phyloP scores from a whole-genome alignment of 2,888 invertebrate species.

The Bimastos eiseni region DNA sequence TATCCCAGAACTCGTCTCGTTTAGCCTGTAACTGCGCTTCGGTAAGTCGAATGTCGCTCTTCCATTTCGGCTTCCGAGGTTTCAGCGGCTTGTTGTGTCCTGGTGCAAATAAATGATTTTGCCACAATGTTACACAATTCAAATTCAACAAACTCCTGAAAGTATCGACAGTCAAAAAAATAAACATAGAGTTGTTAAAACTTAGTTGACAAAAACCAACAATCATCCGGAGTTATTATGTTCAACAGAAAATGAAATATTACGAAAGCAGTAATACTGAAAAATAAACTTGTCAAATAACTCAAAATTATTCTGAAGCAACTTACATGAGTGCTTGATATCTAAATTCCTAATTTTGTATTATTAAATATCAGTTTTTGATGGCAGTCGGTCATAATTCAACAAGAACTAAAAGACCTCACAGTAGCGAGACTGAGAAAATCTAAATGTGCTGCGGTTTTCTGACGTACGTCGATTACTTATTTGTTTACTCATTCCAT shows the following conservation, averaged over 20 bases:
- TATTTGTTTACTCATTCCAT: background rate
- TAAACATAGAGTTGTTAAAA: background rate
- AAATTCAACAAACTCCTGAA: background rate
- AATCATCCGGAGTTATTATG: too few species aligned
- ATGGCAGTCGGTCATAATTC: background rate
- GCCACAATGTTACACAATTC: background rate
- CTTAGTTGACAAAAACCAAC: too few species aligned
- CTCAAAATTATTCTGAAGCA: background rate
- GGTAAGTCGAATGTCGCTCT: constrained; percentile 93
- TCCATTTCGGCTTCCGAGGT: constrained; percentile 93
- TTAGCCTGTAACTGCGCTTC: constrained; percentile 91
- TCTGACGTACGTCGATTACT: background rate
- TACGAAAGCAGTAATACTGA: background rate
- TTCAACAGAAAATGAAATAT: too few species aligned
- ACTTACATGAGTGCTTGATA: background rate
- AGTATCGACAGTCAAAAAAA: background rate
- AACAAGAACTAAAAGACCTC: background rate
- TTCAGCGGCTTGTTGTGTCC: constrained; percentile 73
- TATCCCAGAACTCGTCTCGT: constrained; percentile 97
- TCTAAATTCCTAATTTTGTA: background rate
- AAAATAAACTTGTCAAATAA: background rate
- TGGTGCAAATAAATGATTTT: background rate
- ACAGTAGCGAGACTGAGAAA: too few species aligned
- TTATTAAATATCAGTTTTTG: background rate
- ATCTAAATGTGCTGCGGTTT: background rate